Evolutionary conservation across 2,797 vertebrate genomes (phyloP), one percentile per base, ranked within the genome.

Genomic region (Sebastes trivittatus): DNA sequence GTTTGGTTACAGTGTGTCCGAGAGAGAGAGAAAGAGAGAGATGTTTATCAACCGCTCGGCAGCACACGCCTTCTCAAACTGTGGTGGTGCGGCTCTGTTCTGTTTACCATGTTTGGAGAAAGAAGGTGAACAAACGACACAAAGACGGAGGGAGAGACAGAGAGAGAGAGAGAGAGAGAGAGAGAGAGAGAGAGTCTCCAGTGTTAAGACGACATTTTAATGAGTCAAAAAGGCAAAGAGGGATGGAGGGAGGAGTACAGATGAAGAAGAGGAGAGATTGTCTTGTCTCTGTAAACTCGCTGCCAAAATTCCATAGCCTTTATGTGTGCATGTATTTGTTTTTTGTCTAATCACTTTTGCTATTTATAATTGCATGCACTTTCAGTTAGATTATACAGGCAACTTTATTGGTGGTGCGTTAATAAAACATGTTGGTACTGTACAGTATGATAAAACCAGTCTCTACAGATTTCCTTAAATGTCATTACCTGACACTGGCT

Each of bases 81-180:
- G 78, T 42, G 77, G 59, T 71, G 66, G 55, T 71, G 84, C 83
- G 61, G 82, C 83, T 68, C 85, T 68, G 67, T 56, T 81, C 82
- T 90, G 88, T 90, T 93, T 88, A 90, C 92, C 93, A 94, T 93
- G 91, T 94, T 94, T 92, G 93, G 93, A 82, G 68, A 89, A 85
- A 87, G 89, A 88, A 89, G 92, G 87, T 84, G 86, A 90, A 77
- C 84, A 6, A 88, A 85, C 80, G 87, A 86, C 85, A 81, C 25
- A 42, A 67, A 80, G 80, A 74, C 67, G 46, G 38, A 6, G 36
- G 36, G 36, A 38, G 36, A 38, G 36, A 14, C 5, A 38, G 36
- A 38, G 38, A 36, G 11, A 36, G 36, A 36, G 70, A 34, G 30
- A 34, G 36, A 34, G 32, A 11, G 32, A 34, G 34, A 34, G 73